Evolutionary conservation across 2,888 invertebrate genomes (phyloP).

Genomic region (Andrena fulva): DNA sequence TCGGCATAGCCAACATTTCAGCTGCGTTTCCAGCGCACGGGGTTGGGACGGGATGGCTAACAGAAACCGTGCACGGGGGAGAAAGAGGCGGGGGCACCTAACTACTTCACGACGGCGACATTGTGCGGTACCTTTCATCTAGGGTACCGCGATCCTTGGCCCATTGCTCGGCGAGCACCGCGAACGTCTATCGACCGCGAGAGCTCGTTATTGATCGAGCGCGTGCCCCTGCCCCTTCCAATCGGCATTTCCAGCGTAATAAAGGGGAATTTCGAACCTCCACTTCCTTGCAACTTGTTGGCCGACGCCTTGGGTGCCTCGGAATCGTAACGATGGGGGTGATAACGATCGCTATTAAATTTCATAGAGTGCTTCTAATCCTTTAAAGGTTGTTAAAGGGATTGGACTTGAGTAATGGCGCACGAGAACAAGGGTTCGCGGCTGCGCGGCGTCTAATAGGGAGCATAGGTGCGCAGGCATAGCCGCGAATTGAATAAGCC

Average conservation of each 20-base stretch:
- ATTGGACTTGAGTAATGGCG: no score
- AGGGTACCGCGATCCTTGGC: slow-evolving; percentile 58
- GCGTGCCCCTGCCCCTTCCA: no score
- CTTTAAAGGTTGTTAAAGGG: neutral
- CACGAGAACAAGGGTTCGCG: neutral
- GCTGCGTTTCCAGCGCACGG: slow-evolving; percentile 61
- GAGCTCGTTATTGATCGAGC: slow-evolving; percentile 19
- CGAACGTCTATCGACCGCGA: neutral
- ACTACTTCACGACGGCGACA: slow-evolving; percentile 79
- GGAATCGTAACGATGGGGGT: no score
- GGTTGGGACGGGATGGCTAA: slow-evolving; percentile 26
- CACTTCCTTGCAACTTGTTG: no score
- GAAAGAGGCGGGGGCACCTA: slow-evolving; percentile 50
- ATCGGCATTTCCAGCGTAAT: no score
- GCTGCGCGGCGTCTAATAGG: neutral
- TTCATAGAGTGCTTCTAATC: neutral
- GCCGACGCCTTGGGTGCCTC: no score
- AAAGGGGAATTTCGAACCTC: no score
- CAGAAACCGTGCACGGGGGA: slow-evolving; percentile 13
- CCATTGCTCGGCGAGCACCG: slow-evolving; percentile 13
- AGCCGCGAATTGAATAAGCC: slow-evolving; percentile 55
- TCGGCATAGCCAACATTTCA: slow-evolving; percentile 79
- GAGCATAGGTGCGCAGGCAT: slow-evolving; percentile 13
- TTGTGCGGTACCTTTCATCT: slow-evolving; percentile 79
- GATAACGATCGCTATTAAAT: neutral